These are phyloP conservation scores for Enteromius trimaculatus DNA, from an alignment of 2,797 vertebrate genomes.

Conservation along the genomic window DNA sequence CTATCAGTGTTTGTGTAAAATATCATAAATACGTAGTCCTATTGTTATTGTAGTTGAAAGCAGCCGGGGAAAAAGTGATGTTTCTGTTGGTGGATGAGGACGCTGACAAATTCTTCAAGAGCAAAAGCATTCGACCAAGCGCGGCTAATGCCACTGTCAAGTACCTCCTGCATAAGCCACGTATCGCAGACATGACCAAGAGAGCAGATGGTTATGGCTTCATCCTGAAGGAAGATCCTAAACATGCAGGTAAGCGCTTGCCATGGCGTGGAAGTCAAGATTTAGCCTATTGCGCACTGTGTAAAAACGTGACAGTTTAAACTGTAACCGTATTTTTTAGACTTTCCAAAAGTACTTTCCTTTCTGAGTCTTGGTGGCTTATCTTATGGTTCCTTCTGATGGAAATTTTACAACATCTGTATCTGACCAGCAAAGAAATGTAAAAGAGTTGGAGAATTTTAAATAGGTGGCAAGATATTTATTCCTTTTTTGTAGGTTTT, in stretches of 20 bases:
- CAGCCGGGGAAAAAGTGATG: constrained; percentile 76
- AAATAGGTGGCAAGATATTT: not conserved
- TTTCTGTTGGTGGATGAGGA: constrained; percentile 86
- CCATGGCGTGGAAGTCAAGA: not conserved
- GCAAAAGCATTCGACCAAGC: constrained; percentile 70
- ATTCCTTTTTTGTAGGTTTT: not conserved
- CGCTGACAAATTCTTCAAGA: constrained; percentile 76
- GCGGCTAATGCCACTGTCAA: constrained; percentile 76
- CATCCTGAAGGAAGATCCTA: constrained; percentile 74
- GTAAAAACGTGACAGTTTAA: not conserved
- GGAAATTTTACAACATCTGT: not conserved
- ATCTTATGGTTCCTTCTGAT: not conserved
- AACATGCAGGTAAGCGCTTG: not conserved
- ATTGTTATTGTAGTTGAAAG: constrained; percentile 76
- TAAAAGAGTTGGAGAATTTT: not conserved
- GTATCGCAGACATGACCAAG: constrained; percentile 78
- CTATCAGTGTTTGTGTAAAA: not conserved
- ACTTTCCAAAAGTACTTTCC: not conserved
- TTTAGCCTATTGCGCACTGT: too few species aligned
- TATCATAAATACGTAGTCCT: not conserved
- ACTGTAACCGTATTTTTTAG: not conserved
- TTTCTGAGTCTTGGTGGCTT: not conserved
- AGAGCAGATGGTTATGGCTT: constrained; percentile 86
- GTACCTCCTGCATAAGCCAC: constrained; percentile 83
- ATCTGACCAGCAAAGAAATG: not conserved